These are phyloP conservation scores for Plumapathes pennacea DNA, from an alignment of 92 coral and sea anemone species.

Conservation along the genomic window DNA sequence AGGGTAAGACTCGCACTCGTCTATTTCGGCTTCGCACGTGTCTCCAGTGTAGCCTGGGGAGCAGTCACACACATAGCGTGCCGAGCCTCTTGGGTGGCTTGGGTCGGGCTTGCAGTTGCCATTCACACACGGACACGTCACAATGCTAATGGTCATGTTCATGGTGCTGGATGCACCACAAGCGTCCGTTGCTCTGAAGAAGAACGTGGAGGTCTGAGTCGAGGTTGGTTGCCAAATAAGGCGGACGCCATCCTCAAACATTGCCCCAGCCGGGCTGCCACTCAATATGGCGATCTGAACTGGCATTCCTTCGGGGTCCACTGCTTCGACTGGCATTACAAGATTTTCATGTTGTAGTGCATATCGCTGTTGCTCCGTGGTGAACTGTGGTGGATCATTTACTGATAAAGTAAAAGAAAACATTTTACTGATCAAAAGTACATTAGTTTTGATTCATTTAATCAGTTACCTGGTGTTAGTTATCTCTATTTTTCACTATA, in stretches of 20 bases:
- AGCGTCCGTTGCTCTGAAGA: constrained; percentile 49
- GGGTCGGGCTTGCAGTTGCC: constrained; percentile 25
- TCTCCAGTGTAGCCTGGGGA: constrained; percentile 6
- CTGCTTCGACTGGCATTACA: constrained; percentile 21
- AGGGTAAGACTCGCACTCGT: constrained; percentile 15
- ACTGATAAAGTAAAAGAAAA: constrained; percentile 21
- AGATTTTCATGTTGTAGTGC: constrained; percentile 30
- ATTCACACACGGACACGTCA: constrained; percentile 44
- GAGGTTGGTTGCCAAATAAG: constrained; percentile 40
- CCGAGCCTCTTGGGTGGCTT: too few relatives aligned
- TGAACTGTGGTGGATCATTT: constrained; percentile 34
- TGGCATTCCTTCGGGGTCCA: constrained; percentile 55
- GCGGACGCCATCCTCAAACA: constrained; percentile 5
- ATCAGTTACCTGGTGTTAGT: too few relatives aligned
- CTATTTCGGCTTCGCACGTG: constrained; percentile 6
- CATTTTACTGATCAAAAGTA: too few relatives aligned
- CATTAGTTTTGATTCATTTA: too few relatives aligned
- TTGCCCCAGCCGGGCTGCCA: constrained; percentile 18
- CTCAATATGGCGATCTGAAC: constrained; percentile 18
- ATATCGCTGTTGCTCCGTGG: constrained; percentile 12
- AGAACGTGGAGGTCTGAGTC: constrained; percentile 7
- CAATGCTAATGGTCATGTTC: constrained; percentile 27
- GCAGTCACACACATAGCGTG: constrained; percentile 24
- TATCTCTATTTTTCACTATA: too few relatives aligned
- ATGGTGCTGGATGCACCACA: constrained; percentile 29